Conservation (phyloP, 2,113 vertebrate genomes). For the Potamarius usumacintae region DNA sequence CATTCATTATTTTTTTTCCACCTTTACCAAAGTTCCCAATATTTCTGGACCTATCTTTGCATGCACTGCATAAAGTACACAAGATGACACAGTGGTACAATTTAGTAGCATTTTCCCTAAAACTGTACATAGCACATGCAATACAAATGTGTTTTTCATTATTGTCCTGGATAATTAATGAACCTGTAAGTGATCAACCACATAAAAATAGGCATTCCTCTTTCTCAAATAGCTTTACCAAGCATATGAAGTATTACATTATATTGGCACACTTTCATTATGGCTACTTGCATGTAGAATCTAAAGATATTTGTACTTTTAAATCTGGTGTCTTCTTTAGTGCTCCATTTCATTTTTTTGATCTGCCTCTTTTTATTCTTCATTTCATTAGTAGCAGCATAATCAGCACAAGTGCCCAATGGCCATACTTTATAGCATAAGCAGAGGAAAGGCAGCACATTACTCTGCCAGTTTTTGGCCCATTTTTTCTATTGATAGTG, state of each 20-base stretch:
- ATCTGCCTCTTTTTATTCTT: not conserved
- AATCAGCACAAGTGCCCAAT: not conserved
- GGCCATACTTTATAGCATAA: constrained; percentile 10
- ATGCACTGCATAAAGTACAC: not conserved
- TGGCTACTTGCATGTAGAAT: not conserved
- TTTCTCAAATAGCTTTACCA: not conserved
- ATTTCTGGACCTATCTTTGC: not conserved
- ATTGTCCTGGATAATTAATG: constrained; percentile 13
- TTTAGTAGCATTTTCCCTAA: not conserved
- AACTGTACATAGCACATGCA: not conserved
- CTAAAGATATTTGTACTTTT: not conserved
- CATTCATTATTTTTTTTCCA: not conserved
- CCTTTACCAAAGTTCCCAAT: not conserved
- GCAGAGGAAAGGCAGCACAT: not conserved
- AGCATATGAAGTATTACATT: not conserved
- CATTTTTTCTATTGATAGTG: constrained; percentile 25
- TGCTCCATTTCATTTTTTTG: not conserved
- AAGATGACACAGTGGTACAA: not conserved
- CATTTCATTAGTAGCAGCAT: not conserved
- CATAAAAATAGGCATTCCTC: not conserved
- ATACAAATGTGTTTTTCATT: not conserved
- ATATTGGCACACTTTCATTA: not conserved
- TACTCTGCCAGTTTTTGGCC: constrained; percentile 15
- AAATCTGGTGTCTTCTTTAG: not conserved
- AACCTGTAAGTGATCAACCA: not conserved